These are phyloP conservation scores for Nomada flava DNA, from an alignment of 2,888 invertebrate species.

Conservation along the genomic window DNA sequence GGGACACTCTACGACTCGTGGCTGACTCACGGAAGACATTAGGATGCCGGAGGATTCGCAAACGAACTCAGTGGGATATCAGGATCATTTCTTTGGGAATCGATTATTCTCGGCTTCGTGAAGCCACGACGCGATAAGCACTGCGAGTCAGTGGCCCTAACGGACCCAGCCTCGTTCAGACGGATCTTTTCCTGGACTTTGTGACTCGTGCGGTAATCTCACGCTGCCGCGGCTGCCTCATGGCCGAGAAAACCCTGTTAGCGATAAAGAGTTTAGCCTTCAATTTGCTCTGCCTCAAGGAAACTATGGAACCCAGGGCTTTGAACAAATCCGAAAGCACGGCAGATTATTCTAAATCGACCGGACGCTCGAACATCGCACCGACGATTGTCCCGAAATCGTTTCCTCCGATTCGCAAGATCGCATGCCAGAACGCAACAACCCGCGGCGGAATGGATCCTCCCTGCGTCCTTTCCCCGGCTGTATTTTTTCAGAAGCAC, in stretches of 20 bases:
- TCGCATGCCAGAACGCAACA: not conserved
- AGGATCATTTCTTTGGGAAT: not conserved
- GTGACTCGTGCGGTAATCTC: not conserved
- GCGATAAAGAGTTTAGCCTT: not conserved
- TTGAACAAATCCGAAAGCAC: too few species aligned
- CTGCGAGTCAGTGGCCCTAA: not conserved
- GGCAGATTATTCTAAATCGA: too few species aligned
- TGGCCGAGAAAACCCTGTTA: not conserved
- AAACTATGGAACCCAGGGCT: too few species aligned
- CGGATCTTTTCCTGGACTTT: not conserved
- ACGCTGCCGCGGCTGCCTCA: not conserved
- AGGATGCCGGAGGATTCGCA: not conserved
- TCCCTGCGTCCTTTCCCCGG: not conserved
- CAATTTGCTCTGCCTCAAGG: too few species aligned
- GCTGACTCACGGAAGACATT: constrained; percentile 8
- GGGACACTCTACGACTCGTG: not conserved
- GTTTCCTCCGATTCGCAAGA: too few species aligned
- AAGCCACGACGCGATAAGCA: constrained; percentile 1
- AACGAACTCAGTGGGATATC: not conserved
- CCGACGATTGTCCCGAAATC: too few species aligned
- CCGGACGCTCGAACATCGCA: too few species aligned
- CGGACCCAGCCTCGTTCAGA: not conserved
- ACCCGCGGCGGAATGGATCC: not conserved
- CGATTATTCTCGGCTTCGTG: constrained; percentile 2
- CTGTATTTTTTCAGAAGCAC: too few species aligned